Conservation (phyloP, 2,113 vertebrate genomes). For the Lycocorax pyrrhopterus region DNA sequence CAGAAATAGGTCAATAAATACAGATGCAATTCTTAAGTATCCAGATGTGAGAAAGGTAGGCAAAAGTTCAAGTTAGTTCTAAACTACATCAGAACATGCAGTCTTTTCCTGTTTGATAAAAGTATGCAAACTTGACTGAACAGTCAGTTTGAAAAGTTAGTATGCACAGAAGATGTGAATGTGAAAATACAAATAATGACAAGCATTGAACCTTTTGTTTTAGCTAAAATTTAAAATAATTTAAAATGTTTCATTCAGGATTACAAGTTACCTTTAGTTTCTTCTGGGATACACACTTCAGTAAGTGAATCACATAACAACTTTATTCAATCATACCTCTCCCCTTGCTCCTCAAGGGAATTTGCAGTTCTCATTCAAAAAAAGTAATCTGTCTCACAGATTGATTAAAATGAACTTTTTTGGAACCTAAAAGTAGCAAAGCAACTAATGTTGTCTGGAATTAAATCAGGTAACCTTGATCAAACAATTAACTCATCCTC, state of each 20-base stretch:
- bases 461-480: slow-evolving; percentile 16
- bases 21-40: background rate
- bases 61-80: background rate
- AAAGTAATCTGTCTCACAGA: background rate
- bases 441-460: background rate
- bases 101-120: background rate
- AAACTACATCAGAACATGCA: background rate
- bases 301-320: background rate
- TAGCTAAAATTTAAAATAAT: background rate
- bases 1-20: background rate
- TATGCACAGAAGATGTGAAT: background rate
- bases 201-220: background rate
- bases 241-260: background rate
- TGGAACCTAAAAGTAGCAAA: slow-evolving; percentile 8
- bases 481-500: slow-evolving; percentile 34
- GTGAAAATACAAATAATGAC: background rate
- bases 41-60: background rate
- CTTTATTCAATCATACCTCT: background rate
- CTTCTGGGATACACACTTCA: background rate
- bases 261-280: background rate
- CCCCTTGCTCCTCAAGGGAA: background rate
- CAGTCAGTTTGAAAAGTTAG: background rate
- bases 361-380: background rate
- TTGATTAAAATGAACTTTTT: slow-evolving; percentile 27
- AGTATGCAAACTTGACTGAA: background rate